phyloP scores from a whole-genome alignment of 2,113 vertebrate genomes.

The Lagopus muta region DNA sequence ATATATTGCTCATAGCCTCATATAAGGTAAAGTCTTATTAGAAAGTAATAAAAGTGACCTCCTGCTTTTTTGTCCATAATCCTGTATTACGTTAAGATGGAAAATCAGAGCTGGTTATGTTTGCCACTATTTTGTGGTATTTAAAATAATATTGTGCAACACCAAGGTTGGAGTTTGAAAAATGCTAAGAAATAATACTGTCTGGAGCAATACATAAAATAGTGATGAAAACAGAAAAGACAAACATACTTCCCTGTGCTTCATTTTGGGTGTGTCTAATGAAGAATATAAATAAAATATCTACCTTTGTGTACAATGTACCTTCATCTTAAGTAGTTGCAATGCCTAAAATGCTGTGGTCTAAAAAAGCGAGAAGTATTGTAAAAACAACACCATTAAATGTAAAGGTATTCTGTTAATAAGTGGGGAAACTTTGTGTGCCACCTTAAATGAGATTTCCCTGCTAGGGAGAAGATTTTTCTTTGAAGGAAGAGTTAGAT shows the following conservation, averaged over 20 bases:
- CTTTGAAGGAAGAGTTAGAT: conserved; percentile 21
- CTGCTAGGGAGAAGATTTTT: background rate
- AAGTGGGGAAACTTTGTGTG: background rate
- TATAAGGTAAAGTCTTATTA: conserved; percentile 77
- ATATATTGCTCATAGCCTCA: conserved; percentile 75
- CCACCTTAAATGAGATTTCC: conserved; percentile 36
- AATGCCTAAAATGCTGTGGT: background rate
- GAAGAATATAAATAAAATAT: conserved; percentile 18
- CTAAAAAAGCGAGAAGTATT: background rate
- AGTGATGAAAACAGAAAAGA: conserved; percentile 41
- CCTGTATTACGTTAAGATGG: conserved; percentile 55
- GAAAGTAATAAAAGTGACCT: conserved; percentile 75
- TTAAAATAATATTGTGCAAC: conserved; percentile 60
- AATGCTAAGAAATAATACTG: conserved; percentile 70
- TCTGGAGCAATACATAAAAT: conserved; percentile 61
- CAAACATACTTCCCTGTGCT: conserved; percentile 23
- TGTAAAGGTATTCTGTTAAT: background rate
- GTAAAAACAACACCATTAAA: background rate
- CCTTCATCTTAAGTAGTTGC: background rate
- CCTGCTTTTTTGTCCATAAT: conserved; percentile 68
- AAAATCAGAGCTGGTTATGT: conserved; percentile 59
- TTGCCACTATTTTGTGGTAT: conserved; percentile 64
- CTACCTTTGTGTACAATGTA: background rate
- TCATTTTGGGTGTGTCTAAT: conserved; percentile 7
- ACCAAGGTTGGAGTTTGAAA: conserved; percentile 48